These are phyloP conservation scores for Sitta europaea DNA, from an alignment of 2,113 vertebrate genomes.

Conservation along the genomic window DNA sequence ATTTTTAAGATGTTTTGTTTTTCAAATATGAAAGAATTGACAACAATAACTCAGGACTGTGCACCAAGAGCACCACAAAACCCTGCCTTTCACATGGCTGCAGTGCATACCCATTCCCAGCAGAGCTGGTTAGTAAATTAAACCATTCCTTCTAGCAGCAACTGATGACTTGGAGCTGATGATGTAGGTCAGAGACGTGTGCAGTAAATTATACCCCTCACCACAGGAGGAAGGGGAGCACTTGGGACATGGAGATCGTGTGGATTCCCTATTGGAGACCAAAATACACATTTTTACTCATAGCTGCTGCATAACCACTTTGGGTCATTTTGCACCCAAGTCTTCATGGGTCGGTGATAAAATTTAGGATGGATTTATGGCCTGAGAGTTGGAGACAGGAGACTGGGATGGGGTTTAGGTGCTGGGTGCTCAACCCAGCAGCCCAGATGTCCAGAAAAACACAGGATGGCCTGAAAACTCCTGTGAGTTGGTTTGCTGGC, in stretches of 20 bases:
- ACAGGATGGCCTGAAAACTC: background rate
- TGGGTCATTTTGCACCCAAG: background rate
- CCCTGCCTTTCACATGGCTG: background rate
- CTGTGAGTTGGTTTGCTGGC: background rate
- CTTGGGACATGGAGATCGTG: background rate
- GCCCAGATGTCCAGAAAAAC: background rate
- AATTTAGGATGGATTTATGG: background rate
- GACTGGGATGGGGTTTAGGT: background rate
- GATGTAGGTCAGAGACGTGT: conserved; percentile 48
- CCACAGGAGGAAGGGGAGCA: background rate
- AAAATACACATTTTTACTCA: background rate
- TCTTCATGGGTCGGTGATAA: background rate
- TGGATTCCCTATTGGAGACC: background rate
- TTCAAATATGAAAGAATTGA: background rate
- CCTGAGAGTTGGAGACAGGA: background rate
- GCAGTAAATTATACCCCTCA: background rate
- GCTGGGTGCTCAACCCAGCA: background rate
- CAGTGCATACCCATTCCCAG: background rate
- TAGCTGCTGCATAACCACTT: background rate
- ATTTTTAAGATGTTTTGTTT: conserved; percentile 6
- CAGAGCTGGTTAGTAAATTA: conserved; percentile 33
- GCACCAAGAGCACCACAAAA: background rate
- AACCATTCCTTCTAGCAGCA: conserved; percentile 39
- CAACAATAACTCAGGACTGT: background rate
- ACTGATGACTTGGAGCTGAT: conserved; percentile 6